Base-by-base conservation (phyloP, 2,797 vertebrate species). In the Melanotaenia boesemani region DNA sequence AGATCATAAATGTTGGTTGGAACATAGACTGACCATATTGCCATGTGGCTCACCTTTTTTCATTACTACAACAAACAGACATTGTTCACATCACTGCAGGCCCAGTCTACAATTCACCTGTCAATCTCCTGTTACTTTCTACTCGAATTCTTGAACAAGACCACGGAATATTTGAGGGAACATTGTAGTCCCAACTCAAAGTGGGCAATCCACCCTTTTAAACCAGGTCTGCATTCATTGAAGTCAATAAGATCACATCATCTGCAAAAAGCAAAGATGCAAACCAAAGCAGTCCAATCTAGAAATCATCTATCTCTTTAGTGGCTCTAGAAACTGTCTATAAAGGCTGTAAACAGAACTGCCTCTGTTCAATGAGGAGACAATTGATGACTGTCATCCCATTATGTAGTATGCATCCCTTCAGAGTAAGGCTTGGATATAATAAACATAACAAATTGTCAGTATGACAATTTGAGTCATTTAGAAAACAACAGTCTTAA, bases 381-480 rank as follows among this genome's bases (percentile, higher is more conserved):
- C 34, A 55, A 22, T 0, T 22, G 55, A 32, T 22, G 13, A 54
- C 24, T 68, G 56, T 44, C 55, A 44, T 30, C 26, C 37, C 52
- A 26, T 55, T 54, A 20, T 44, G 13, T 50, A 34, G 36, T 1
- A 22, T 18, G 54, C 32, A 67, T 24, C 46, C 30, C 30, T 46
- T 22, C 5, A 4, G 15, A 16, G 26, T 66, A 70, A 56, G n/a
- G 13, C 64, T 57, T 46, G 9, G 37, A 72, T 54, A 67, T 59
- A 28, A 62, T 32, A 15, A 74, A 55, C 44, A 71, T 26, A 41
- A 41, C 11, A 57, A 67, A 62, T 39, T 41, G 55, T 41, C 63
- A 56, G 48, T 15, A 55, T 36, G 26, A 57, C 39, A 68, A 34
- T 13, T n/a, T 46, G 30, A 73, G 32, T 73, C 44, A 80, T 66